Evolutionary conservation across 2,113 vertebrate genomes (phyloP).

Genomic region (Cyphomyrus discorhynchus): DNA sequence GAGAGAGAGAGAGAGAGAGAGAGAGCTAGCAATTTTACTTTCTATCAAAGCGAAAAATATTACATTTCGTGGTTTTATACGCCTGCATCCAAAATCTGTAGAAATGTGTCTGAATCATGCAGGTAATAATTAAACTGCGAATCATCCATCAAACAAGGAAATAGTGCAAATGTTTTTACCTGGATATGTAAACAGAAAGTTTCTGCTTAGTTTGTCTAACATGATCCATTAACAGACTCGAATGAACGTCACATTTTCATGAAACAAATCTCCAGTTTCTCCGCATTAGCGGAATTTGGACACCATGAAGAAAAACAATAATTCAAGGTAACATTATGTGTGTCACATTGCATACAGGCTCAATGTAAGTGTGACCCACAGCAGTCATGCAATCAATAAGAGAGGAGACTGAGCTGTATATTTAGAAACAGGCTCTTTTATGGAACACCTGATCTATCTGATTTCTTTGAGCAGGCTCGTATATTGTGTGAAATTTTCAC

Average conservation of each 20-base stretch:
- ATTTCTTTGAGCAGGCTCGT: neutral
- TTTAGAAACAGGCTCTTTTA: neutral
- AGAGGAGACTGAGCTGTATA: neutral
- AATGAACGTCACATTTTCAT: neutral
- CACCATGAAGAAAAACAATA: neutral
- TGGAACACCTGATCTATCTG: neutral
- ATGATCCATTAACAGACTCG: neutral
- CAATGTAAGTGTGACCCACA: neutral
- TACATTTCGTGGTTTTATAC: neutral
- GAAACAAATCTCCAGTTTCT: neutral
- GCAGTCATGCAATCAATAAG: neutral
- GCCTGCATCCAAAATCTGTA: neutral
- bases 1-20: neutral
- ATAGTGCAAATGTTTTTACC: neutral
- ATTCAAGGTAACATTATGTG: neutral
- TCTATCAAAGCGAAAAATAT: neutral
- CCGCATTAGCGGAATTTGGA: neutral
- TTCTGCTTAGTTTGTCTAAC: neutral
- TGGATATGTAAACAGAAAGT: neutral
- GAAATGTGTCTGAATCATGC: neutral
- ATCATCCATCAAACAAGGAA: neutral
- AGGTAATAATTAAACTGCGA: neutral
- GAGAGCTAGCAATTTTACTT: neutral
- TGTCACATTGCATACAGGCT: neutral
- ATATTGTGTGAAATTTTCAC: neutral